Evolutionary conservation across 2,797 vertebrate species (phyloP), one percentile per base, ranked within the genome.

Genomic region (Hypotaenidia philippensis): DNA sequence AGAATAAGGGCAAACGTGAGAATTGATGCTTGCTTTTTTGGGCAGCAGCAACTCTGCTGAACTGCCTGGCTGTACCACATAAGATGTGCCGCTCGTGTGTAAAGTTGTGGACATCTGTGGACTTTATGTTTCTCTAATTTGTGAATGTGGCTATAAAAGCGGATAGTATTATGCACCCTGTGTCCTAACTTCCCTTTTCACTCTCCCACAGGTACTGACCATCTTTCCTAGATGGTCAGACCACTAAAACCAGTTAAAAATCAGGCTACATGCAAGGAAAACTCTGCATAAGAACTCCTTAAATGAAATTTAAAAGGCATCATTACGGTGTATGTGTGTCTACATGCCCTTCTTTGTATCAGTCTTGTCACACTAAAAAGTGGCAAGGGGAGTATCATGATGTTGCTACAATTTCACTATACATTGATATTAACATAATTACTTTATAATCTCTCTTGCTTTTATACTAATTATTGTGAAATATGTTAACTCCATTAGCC

Each of bases 341-440:
- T 60, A 31, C 3, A 1, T 27, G n/a, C 10, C 20, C 16, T 38
- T 65, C 57, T 75, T 38, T n/a, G 9, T 9, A 41, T 7, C 47
- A 32, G 57, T 70, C 21, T 40, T 22, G 19, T 38, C 34, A 18
- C 34, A 5, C 53, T 55, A 49, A 71, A 60, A 80, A 74, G 59
- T 1, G 0, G 74, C 63, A 50, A 53, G 1, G 15, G 6, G 29
- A 49, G 32, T 11, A 40, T 45, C 21, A 11, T 3, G 29, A 45
- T 61, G 31, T 63, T 56, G n/a, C 81, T 85, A 50, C 68, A 57
- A 22, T 80, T 68, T 71, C 53, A n/a, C 47, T 82, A 20, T 4
- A 55, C 6, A 9, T 23, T 4, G 34, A 36, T 68, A 70, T 14
- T 29, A 57, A 53, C 77, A 53, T 31, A 78, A 29, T 56, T 81